Conservation (phyloP, 1,140 invertebrate species). For the Drosophila pruinosa region DNA sequence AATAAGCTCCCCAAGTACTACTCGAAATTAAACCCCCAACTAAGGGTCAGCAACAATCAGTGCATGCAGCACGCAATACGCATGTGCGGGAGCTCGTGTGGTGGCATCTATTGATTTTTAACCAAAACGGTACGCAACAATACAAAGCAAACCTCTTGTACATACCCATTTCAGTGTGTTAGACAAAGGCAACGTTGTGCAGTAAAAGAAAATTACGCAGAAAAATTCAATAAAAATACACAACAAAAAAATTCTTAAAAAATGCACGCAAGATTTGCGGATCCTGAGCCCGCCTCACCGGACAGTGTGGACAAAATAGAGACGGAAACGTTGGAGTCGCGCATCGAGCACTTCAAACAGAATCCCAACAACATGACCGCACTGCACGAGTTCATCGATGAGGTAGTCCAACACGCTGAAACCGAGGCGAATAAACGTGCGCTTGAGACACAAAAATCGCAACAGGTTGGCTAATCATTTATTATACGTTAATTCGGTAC, state of each 20-base stretch:
- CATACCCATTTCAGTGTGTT: constrained; percentile 56
- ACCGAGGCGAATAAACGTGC: constrained; percentile 66
- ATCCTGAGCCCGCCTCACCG: constrained; percentile 65
- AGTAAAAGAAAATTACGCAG: constrained; percentile 3
- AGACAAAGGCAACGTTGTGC: constrained; percentile 42
- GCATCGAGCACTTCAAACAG: constrained; percentile 74
- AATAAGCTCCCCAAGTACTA: constrained; percentile 25
- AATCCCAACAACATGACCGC: constrained; percentile 76
- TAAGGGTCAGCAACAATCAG: too few species aligned
- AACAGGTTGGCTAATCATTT: constrained; percentile 73
- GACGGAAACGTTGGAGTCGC: constrained; percentile 54
- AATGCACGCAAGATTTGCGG: constrained; percentile 81
- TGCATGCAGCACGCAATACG: constrained; percentile 46
- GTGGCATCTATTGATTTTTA: constrained; percentile 64
- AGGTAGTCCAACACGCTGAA: constrained; percentile 75
- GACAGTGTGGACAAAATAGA: constrained; percentile 59
- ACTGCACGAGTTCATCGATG: constrained; percentile 72
- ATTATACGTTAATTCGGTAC: not conserved
- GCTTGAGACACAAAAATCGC: constrained; percentile 64
- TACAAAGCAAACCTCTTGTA: constrained; percentile 57
- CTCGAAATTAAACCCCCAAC: not conserved
- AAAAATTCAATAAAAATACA: constrained; percentile 2
- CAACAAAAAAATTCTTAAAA: constrained; percentile 30
- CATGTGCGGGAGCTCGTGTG: constrained; percentile 55
- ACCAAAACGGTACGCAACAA: constrained; percentile 32